Base-by-base conservation (phyloP, 2,888 invertebrate species). In the Anoncus sp. region DNA sequence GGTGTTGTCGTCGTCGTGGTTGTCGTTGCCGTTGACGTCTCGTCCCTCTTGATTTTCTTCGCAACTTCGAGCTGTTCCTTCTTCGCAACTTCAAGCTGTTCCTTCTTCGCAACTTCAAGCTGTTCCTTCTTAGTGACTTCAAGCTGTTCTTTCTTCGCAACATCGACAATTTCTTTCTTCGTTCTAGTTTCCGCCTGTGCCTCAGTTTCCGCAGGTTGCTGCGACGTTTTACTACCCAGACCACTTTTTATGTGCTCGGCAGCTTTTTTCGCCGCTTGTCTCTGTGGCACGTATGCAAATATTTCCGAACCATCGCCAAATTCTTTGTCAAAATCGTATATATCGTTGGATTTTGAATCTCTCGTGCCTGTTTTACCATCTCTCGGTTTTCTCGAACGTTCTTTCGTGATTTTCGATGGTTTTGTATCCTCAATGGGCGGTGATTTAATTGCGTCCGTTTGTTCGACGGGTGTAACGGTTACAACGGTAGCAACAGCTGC, bases 181-280 rank as follows among this genome's bases (percentile, higher is more conserved):
- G 84, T 27, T 73, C 88, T 89, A 20, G 76, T 79, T 1, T 91
- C 92, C 1, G 77, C 90, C 10, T 57, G 75, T 6, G 38, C 16
- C 51, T 79, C 77, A 78, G 91, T 53, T 22, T 90, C 90, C 0
- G 81, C 51, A 16, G 88, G 88, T 4, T 84, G 59, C 85, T 83
- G 81, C 85, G 88, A 81, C 92, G 92, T 93, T 84, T 93, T 93
- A 0, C 93, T 79, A 67, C 95, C 95, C 83, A 95, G 92, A 7
- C 96, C 96, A 89, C 96, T 96, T 89, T 97, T 97, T 69, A 97
- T 96, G 87, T 97, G 97, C 85, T 97, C 97, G 1, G 97, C 97
- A 0, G 97, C 97, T 90, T 97, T 97, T 89, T 97, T 97, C 12
- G 97, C 97, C 1, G 97, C 97, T 91, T 97, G 97, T 77, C 97